These are phyloP conservation scores for Serranus cabrilla DNA, from an alignment of 2,797 vertebrate genomes.

Conservation along the genomic window DNA sequence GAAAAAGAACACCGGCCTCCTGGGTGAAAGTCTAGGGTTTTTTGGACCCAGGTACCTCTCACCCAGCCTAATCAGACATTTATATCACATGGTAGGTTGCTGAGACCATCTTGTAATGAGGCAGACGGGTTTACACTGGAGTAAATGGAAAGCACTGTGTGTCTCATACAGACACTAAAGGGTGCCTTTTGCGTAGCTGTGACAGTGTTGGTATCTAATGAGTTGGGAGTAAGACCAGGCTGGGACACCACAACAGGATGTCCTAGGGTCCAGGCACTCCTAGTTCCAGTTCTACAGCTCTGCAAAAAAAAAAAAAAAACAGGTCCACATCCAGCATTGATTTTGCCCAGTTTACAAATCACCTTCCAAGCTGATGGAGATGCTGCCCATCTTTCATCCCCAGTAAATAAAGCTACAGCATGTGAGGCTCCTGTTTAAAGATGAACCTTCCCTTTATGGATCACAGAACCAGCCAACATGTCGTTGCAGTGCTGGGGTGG, in stretches of 20 bases:
- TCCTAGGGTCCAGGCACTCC: neutral
- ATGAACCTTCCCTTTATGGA: constrained; percentile 18
- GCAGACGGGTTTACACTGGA: too few species aligned
- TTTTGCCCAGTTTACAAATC: constrained; percentile 10
- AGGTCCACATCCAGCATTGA: neutral
- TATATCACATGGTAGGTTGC: too few species aligned
- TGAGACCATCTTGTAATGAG: too few species aligned
- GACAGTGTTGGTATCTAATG: too few species aligned
- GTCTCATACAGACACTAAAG: too few species aligned
- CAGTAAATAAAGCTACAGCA: neutral
- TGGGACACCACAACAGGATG: neutral
- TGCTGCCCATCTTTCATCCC: constrained; percentile 9
- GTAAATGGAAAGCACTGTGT: too few species aligned
- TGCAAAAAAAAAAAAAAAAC: neutral
- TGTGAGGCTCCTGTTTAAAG: constrained; percentile 7
- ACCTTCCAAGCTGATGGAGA: neutral
- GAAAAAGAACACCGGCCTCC: too few species aligned
- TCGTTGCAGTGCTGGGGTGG: constrained; percentile 26
- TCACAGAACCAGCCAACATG: constrained; percentile 22
- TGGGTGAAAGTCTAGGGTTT: too few species aligned
- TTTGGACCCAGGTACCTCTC: too few species aligned
- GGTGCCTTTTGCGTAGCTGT: too few species aligned
- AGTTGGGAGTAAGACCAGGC: too few species aligned
- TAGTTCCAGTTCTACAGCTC: neutral
- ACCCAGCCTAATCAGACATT: too few species aligned